Evolutionary conservation across 2,888 invertebrate species (phyloP), one percentile per base, ranked within the genome.

Genomic region (Phortica okadai): DNA sequence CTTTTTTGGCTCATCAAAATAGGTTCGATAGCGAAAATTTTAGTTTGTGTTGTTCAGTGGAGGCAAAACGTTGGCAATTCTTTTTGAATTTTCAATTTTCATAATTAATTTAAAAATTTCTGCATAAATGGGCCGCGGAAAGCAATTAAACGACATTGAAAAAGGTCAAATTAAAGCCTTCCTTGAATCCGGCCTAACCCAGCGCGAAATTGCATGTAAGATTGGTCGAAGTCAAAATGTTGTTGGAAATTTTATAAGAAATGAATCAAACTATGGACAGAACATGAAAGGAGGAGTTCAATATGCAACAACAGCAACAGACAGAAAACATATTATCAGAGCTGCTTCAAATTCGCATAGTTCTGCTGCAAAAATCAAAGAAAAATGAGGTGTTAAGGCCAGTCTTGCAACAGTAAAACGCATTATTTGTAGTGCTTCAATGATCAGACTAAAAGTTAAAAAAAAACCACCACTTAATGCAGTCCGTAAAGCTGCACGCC

Each of bases 391-490:
- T 41, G 66, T 66, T 66, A 66, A 41, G 11, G 41, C 10, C n/a
- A n/a, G n/a, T n/a, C n/a, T n/a, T n/a, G n/a, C n/a, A n/a, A n/a
- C n/a, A n/a, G n/a, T n/a, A n/a, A 41, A 66, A 33, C 66, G 66
- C 66, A 42, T 66, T 33, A 66, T 66, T 66, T 41, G 66, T 1
- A 66, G 66, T 66, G 66, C 66, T n/a, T n/a, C n/a, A n/a, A n/a
- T 41, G 41, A 58, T 6, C 59, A 58, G 16, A 58, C 10, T 58
- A n/a, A 58, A 58, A 58, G 11, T 50, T 8, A 50, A n/a, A n/a
- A n/a, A n/a, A n/a, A n/a, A n/a, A n/a, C n/a, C n/a, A n/a, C n/a
- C n/a, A n/a, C n/a, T n/a, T n/a, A n/a, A n/a, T n/a, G n/a, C n/a
- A n/a, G n/a, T n/a, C n/a, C n/a, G n/a, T n/a, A n/a, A n/a, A n/a